Evolutionary conservation across 1,140 invertebrate species (phyloP).

Genomic region (Nautilus pompilius): DNA sequence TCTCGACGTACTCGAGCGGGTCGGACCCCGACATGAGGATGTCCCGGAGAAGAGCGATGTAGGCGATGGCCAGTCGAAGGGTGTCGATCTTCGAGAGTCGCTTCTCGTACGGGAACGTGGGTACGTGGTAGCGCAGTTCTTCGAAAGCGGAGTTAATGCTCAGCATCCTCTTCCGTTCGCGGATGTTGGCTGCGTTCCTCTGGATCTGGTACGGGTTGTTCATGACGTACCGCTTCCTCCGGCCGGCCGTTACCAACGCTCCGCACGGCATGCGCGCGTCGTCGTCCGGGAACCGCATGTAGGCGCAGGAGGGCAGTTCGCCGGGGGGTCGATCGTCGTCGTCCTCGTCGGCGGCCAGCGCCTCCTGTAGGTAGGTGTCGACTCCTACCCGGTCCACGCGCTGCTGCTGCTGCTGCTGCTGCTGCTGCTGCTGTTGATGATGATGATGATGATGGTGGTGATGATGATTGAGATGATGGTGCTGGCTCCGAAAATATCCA

Average conservation of each 20-base stretch:
- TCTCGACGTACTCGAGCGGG: slow-evolving; percentile 89
- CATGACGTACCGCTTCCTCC: background rate
- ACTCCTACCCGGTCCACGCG: too few species aligned
- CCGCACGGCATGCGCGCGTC: background rate
- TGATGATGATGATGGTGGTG: too few species aligned
- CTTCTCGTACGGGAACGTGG: slow-evolving; percentile 99
- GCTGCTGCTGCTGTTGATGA: too few species aligned
- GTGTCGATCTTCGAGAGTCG: slow-evolving; percentile 97
- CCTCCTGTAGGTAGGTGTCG: too few species aligned
- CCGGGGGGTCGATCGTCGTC: background rate
- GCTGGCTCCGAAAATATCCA: too few species aligned
- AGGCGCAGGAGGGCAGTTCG: background rate
- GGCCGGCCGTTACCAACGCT: background rate
- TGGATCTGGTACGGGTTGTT: slow-evolving; percentile 59
- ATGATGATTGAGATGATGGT: too few species aligned
- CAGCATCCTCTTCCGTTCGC: slow-evolving; percentile 92
- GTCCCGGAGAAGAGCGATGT: slow-evolving; percentile 96
- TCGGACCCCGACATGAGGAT: slow-evolving; percentile 78
- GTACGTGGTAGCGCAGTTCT: slow-evolving; percentile 72
- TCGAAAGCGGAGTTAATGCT: slow-evolving; percentile 97
- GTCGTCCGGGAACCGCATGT: background rate
- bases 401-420: too few species aligned
- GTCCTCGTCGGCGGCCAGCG: too few species aligned
- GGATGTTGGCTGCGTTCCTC: slow-evolving; percentile 89
- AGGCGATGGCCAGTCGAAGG: slow-evolving; percentile 92